Conservation (phyloP, 2,113 vertebrate species). For the Zapornia atra region DNA sequence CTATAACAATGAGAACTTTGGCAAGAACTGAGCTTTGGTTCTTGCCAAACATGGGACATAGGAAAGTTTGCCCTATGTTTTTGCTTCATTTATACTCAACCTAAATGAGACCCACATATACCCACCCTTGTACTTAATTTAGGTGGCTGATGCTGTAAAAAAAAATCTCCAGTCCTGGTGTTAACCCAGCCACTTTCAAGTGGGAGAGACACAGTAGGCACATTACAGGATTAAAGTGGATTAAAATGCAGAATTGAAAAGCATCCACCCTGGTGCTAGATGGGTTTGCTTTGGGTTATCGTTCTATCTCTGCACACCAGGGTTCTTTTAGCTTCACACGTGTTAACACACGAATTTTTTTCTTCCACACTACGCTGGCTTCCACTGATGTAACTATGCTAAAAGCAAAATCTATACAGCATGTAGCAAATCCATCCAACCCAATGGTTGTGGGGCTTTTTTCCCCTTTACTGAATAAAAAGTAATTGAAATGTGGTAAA, state of each 20-base stretch:
- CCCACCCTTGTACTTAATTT: not conserved
- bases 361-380: not conserved
- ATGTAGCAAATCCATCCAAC: not conserved
- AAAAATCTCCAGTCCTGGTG: not conserved
- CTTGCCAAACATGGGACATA: too few species aligned
- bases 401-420: not conserved
- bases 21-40: not conserved
- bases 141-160: not conserved
- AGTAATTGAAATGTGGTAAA: not conserved
- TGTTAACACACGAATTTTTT: not conserved
- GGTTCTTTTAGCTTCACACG: accelerated
- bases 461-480: not conserved
- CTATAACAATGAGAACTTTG: accelerated
- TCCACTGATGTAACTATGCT: not conserved
- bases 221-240: not conserved
- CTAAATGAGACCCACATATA: not conserved
- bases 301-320: not conserved
- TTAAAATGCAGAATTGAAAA: not conserved
- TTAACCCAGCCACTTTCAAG: not conserved
- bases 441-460: accelerated
- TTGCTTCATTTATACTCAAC: not conserved
- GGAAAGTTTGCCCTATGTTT: not conserved
- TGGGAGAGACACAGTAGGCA: not conserved
- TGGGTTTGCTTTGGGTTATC: not conserved
- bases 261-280: not conserved